These are phyloP conservation scores for Zoanthus sansibaricus DNA, from an alignment of 92 coral and sea anemone species.

Conservation along the genomic window DNA sequence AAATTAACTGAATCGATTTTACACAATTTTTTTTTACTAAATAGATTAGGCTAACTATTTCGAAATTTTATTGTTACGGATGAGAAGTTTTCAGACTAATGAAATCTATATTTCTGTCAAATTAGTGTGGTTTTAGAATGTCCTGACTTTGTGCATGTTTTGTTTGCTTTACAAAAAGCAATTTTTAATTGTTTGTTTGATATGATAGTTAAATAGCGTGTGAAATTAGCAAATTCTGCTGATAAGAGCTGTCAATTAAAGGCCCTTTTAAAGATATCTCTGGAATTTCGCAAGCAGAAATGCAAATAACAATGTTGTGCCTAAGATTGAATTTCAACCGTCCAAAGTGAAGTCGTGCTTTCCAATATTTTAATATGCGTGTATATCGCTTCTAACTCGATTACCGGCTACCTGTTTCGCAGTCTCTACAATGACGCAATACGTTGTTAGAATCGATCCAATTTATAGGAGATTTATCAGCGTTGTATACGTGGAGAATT, in stretches of 20 bases:
- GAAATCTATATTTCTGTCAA: neutral
- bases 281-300: conserved; percentile 33
- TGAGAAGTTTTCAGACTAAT: neutral
- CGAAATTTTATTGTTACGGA: conserved; percentile 11
- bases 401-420: neutral
- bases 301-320: conserved; percentile 21
- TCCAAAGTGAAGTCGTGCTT: neutral
- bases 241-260: conserved; percentile 33
- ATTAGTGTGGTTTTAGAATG: neutral
- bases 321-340: conserved; percentile 26
- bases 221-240: conserved; percentile 9
- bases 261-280: neutral
- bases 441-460: conserved; percentile 23
- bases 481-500: conserved; percentile 26
- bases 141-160: neutral
- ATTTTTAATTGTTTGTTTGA: neutral
- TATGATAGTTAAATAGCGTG: neutral
- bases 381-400: neutral
- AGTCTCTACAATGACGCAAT: conserved; percentile 16
- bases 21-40: conserved; percentile 10
- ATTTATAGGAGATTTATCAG: conserved; percentile 30
- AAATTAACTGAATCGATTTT: neutral
- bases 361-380: neutral
- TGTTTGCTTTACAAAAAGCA: neutral
- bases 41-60: neutral